A percentile compares a stretch with the other conserved stretches of the same genome.
Conservation (phyloP, 2,888 invertebrate species). For the Nomada ruficornis region DNA sequence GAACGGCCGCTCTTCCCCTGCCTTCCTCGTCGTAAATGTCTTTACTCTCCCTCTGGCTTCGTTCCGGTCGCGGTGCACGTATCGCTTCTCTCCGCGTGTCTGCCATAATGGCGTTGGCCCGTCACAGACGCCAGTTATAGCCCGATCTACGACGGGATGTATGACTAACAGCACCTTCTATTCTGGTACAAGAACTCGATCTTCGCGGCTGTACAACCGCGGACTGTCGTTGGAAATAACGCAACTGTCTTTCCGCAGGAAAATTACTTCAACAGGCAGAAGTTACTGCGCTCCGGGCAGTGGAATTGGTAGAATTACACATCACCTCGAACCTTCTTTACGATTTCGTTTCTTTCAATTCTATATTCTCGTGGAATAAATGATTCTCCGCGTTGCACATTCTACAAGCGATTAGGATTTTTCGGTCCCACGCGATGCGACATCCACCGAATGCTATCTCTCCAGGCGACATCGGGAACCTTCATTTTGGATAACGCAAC, state of each 20-base stretch:
- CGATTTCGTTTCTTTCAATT: too few species aligned
- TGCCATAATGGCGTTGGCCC: conserved; percentile 77
- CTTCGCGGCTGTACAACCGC: conserved; percentile 51
- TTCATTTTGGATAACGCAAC: conserved; percentile 79
- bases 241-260: neutral
- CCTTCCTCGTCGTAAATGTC: conserved; percentile 55
- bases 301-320: too few species aligned
- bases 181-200: conserved; percentile 79
- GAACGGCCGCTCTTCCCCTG: conserved; percentile 17
- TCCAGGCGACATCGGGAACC: conserved; percentile 13
- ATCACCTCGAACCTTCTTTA: too few species aligned
- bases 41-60: conserved; percentile 57
- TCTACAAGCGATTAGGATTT: neutral
- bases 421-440: too few species aligned
- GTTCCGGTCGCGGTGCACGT: conserved; percentile 54
- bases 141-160: conserved; percentile 82
- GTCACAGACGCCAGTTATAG: conserved; percentile 79
- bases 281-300: too few species aligned
- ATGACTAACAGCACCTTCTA: conserved; percentile 81
- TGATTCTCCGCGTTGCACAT: neutral
- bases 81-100: conserved; percentile 71
- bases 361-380: neutral
- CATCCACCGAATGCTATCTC: too few species aligned
- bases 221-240: neutral
- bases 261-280: neutral